Evolutionary conservation across 2,888 invertebrate genomes (phyloP), one percentile per base, ranked within the genome.

Genomic region (Phragmatobia fuliginosa): DNA sequence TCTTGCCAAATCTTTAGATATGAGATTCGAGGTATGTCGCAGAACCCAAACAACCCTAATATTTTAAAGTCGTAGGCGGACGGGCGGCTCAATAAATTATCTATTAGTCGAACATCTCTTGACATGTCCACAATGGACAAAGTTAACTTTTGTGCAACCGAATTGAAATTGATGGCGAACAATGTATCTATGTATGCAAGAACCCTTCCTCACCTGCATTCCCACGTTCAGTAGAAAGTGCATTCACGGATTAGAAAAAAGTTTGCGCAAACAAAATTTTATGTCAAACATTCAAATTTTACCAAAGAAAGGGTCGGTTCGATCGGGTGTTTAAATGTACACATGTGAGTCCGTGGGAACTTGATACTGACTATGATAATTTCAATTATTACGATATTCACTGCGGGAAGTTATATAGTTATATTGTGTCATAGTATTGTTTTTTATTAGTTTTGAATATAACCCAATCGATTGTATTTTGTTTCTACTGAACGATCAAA

Each of bases 171-270:
- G 86, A 77, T 80, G 80, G 76, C 87, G 90, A 92, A 92, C 91
- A 90, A 88, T 85, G 79, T 80, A 75, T 76, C 81, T 80, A 74
- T 81, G 70, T 77, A 74, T 75, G 73, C 80, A 80, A 83, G 87
- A 89, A 94, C 94, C 94, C 94, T 94, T 94, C 93, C 90, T 85
- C 94, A 94, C 94, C 93, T 95, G 94, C 94, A 90, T 94, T 94
- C 95, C 94, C 94, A 94, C 95, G 94, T 88, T 90, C 78, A 74
- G 83, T 92, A 94, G 94, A 94, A 94, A 94, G 95, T 94, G 86
- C 86, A 87, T 84, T 87, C 83, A 86, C 85, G 85, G 81, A 87
- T 85, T 68, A 31, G 77, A 91, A 91, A 92, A 94, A 92, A 90
- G 67, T 86, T 91, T 94, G 94, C 92, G 94, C 94, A 94, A 95